These are phyloP conservation scores for Noctua comes DNA, from an alignment of 2,888 invertebrate species.

Conservation along the genomic window DNA sequence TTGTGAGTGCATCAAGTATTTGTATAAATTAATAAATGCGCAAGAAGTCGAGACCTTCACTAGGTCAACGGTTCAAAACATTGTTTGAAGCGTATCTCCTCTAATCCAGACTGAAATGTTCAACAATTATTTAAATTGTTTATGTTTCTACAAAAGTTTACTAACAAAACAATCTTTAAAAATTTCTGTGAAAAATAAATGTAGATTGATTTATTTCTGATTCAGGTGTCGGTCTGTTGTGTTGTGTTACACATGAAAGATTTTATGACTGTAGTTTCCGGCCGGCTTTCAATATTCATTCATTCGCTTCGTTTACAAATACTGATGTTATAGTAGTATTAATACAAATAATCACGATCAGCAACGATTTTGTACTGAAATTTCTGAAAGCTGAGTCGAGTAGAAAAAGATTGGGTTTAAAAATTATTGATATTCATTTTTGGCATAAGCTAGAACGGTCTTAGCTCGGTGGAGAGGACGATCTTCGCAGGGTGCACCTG, in stretches of 20 bases:
- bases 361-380: not conserved
- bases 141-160: not conserved
- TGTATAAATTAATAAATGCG: not conserved
- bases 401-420: not conserved
- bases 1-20: no score
- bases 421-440: not conserved
- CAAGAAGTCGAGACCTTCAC: not conserved
- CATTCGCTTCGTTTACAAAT: constrained; percentile 32
- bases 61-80: not conserved
- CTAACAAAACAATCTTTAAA: not conserved
- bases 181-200: not conserved
- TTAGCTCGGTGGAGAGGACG: not conserved
- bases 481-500: no score
- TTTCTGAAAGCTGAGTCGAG: not conserved
- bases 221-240: constrained; percentile 14
- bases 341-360: not conserved
- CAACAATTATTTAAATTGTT: not conserved
- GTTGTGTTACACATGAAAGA: constrained; percentile 28
- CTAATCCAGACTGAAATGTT: not conserved
- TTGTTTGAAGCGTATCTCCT: not conserved
- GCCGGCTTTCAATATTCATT: constrained; percentile 17
- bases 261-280: constrained; percentile 31
- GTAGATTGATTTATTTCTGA: constrained; percentile 31
- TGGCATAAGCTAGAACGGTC: not conserved
- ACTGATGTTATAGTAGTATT: constrained; percentile 4